Conservation (phyloP, 2,113 vertebrate species). For the Chaetura pelagica region DNA sequence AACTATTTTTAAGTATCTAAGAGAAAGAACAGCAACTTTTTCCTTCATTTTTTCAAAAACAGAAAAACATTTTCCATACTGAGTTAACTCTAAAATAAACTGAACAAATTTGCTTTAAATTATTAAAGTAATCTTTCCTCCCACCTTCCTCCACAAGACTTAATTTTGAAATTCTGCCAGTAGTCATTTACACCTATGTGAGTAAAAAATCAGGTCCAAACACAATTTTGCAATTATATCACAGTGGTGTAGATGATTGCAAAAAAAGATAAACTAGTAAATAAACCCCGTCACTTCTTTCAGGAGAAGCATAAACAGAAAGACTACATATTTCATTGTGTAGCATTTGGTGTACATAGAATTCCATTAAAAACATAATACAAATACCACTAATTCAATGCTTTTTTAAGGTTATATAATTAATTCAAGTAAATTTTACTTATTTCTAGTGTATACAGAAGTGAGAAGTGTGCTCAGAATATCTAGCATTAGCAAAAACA, state of each 20-base stretch:
- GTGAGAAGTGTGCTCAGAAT: background rate
- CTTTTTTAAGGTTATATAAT: background rate
- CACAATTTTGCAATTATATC: background rate
- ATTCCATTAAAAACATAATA: background rate
- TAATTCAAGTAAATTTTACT: background rate
- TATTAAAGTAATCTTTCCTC: background rate
- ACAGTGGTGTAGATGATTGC: background rate
- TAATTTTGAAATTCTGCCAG: background rate
- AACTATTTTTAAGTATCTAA: slow-evolving; percentile 34
- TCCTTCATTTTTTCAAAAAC: background rate
- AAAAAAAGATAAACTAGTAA: background rate
- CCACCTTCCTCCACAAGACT: background rate
- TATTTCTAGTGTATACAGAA: background rate
- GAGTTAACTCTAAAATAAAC: slow-evolving; percentile 39
- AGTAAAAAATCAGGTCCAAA: background rate
- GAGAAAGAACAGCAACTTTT: slow-evolving; percentile 9
- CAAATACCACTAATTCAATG: background rate
- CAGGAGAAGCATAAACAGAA: background rate
- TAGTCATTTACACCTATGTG: background rate
- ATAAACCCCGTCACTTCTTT: background rate
- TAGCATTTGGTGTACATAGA: background rate
- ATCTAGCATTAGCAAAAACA: background rate
- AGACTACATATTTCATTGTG: background rate
- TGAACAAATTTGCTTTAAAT: background rate
- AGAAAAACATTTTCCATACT: background rate